These are phyloP conservation scores for Agelaius tricolor DNA, from an alignment of 2,113 vertebrate genomes.

Conservation along the genomic window DNA sequence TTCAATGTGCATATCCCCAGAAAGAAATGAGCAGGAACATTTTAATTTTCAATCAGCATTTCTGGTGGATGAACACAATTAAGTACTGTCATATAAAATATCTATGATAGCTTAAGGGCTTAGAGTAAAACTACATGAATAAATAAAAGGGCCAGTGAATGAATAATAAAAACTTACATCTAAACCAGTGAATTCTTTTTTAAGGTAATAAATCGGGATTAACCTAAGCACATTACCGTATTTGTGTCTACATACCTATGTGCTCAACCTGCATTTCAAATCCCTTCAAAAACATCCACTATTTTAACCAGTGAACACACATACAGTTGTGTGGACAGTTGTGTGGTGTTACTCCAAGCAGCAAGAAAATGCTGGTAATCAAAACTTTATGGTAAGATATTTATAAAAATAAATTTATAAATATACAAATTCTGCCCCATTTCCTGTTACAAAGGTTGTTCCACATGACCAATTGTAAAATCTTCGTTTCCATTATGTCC, in stretches of 20 bases:
- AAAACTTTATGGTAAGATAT: neutral
- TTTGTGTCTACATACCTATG: neutral
- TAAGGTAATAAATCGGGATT: neutral
- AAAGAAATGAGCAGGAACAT: conserved; percentile 37
- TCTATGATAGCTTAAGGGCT: conserved; percentile 19
- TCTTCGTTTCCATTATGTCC: neutral
- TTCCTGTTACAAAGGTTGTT: neutral
- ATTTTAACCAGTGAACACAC: neutral
- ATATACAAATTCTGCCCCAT: neutral
- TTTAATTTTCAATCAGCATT: conserved; percentile 53
- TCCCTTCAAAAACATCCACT: neutral
- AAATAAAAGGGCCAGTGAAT: neutral
- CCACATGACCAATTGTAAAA: neutral
- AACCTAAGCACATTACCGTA: neutral
- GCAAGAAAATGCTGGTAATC: neutral
- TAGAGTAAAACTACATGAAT: neutral
- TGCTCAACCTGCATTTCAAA: neutral
- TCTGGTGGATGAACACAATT: conserved; percentile 51
- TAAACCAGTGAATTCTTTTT: neutral
- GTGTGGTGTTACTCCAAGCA: neutral
- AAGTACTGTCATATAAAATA: conserved; percentile 8
- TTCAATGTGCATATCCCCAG: neutral
- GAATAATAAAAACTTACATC: neutral
- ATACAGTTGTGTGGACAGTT: neutral
- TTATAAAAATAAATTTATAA: neutral